A percentile compares a stretch with the other conserved stretches of the same genome.
phyloP scores from a whole-genome alignment of 2,888 invertebrate genomes.

The Dysmachus trigonus region DNA sequence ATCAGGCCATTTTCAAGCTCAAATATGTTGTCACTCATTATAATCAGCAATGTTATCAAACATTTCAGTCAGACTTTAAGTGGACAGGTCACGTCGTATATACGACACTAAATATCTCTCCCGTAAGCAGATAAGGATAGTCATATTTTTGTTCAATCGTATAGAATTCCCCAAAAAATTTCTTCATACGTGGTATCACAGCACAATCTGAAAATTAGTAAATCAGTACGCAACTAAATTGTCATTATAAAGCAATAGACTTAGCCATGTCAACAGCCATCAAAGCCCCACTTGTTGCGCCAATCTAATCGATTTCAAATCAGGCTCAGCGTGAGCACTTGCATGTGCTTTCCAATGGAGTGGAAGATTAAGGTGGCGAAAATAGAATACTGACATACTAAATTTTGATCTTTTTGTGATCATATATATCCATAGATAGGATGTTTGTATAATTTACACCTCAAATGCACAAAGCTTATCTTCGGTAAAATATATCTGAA shows the following conservation, averaged over 20 bases:
- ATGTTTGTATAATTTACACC: background rate
- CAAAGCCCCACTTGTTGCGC: slow-evolving; percentile 13
- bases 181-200: background rate
- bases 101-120: background rate
- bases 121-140: background rate
- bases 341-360: background rate
- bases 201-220: slow-evolving; percentile 38
- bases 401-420: background rate
- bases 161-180: background rate
- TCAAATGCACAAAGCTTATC: background rate
- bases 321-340: background rate
- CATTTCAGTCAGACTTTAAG: background rate
- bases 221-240: slow-evolving; percentile 49
- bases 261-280: slow-evolving; percentile 36
- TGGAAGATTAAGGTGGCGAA: background rate
- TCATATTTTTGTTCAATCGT: background rate
- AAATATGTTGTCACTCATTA: background rate
- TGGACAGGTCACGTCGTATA: background rate
- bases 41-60: background rate
- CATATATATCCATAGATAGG: background rate
- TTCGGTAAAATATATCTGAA: background rate
- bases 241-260: slow-evolving; percentile 50
- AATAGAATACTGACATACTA: background rate
- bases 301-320: slow-evolving; percentile 20
- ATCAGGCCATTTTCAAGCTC: background rate